Base-by-base conservation (phyloP, 2,113 vertebrate genomes). In the Zapornia atra region DNA sequence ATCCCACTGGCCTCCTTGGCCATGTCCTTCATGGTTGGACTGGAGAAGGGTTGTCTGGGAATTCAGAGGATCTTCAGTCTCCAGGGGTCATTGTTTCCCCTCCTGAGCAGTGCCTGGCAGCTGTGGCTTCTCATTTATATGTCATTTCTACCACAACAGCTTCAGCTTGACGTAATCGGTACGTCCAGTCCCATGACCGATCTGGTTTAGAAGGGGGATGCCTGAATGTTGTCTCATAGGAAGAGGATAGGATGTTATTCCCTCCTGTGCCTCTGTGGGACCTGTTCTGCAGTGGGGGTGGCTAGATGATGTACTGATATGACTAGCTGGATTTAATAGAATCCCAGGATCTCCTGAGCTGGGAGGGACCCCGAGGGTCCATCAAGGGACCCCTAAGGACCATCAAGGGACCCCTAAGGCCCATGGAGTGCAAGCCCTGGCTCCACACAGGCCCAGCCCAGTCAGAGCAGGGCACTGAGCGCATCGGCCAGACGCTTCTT, bases 191-290 rank as follows among this genome's bases (percentile, higher is more conserved):
- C 89, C 78, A 34, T 86, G 77, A 88, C 92, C 83, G 71, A 73
- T 88, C 33, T 71, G 69, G 42, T 84, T 94, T 75, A 24, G 40
- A 50, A 91, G 72, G 69, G 48, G 60, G 18, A 90, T 92, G 65
- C 89, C 89, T 90, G 69, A 92, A 75, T 51, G 75, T 38, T 85
- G 93, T 96, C 88, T 96, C 91, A 75, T 36, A 68, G 60, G 42
- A 42, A 42, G 42, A 42, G 42, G 42, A 16, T 42, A 42, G 42
- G 50, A 57, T 72, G 80, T 51, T 54, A 46, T 71, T 44, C 70
- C 65, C 25, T 14, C 29, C 28, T 24, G 28, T 51, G 22, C 56
- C 71, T 69, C 24, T 65, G 0, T 1, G 29, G 48, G 36, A 46
- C 61, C 28, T 90, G n/a, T 63, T 82, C 12, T 29, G 44, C 2